phyloP scores from a whole-genome alignment of 2,888 invertebrate genomes.

The Tetranychus piercei region DNA sequence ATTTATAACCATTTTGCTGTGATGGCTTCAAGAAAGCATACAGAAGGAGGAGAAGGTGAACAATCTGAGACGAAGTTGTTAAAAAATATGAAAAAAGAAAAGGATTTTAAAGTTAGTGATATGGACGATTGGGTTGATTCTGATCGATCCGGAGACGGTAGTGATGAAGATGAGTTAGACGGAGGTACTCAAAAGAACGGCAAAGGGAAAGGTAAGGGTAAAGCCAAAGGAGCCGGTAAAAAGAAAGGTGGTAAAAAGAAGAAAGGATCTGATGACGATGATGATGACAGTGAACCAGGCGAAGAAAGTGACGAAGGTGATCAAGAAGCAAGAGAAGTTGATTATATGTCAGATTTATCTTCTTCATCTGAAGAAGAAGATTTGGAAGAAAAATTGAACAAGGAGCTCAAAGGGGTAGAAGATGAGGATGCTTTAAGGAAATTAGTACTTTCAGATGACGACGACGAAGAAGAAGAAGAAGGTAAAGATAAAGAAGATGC shows the following conservation, averaged over 20 bases:
- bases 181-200: slow-evolving; percentile 20
- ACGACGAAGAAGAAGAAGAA: slow-evolving; percentile 57
- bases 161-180: slow-evolving; percentile 41
- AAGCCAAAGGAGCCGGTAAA: slow-evolving; percentile 24
- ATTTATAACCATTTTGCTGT: slow-evolving; percentile 86
- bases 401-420: slow-evolving; percentile 47
- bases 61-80: slow-evolving; percentile 45
- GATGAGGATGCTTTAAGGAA: slow-evolving; percentile 74
- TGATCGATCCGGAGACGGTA: slow-evolving; percentile 48
- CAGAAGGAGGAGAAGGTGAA: slow-evolving; percentile 44
- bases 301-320: slow-evolving; percentile 96
- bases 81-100: slow-evolving; percentile 35
- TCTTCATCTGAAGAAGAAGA: slow-evolving; percentile 24
- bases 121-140: slow-evolving; percentile 77
- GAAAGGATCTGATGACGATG: slow-evolving; percentile 50
- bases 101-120: slow-evolving; percentile 50
- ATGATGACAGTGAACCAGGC: slow-evolving; percentile 67
- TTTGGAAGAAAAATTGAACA: slow-evolving; percentile 26
- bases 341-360: slow-evolving; percentile 70
- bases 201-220: slow-evolving; percentile 19
- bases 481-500: slow-evolving; percentile 45
- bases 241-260: slow-evolving; percentile 42
- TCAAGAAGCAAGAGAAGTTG: slow-evolving; percentile 79
- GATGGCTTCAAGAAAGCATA: slow-evolving; percentile 69
- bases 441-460: slow-evolving; percentile 65